phyloP scores from a whole-genome alignment of 2,113 vertebrate species.

The Calypte anna region DNA sequence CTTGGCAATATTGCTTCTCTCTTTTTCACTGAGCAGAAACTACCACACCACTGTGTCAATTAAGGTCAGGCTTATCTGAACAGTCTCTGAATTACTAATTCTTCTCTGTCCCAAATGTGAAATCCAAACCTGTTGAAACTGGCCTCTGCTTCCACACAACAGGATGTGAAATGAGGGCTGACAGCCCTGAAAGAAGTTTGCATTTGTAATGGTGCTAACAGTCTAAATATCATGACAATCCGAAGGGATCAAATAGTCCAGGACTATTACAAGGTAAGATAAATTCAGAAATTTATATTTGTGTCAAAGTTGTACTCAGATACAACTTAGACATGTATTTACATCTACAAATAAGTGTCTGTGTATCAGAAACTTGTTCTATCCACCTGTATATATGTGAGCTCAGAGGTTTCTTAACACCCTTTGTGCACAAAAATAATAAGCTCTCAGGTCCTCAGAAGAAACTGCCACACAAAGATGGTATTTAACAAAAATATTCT shows the following conservation, averaged over 20 bases:
- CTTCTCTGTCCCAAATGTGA: constrained; percentile 23
- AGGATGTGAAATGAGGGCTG: constrained; percentile 32
- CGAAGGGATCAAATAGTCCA: background rate
- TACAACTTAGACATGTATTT: background rate
- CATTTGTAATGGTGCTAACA: constrained; percentile 2
- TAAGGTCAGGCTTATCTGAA: constrained; percentile 59
- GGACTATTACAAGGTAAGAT: background rate
- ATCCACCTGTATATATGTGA: background rate
- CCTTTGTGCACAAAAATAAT: background rate
- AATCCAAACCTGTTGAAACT: constrained; percentile 55
- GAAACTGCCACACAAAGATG: background rate
- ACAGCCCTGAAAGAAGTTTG: constrained; percentile 6
- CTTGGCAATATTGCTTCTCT: background rate
- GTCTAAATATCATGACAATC: background rate
- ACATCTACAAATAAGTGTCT: background rate
- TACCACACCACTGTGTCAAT: background rate
- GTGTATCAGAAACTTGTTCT: background rate
- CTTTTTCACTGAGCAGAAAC: constrained; percentile 32
- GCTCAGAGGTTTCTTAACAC: background rate
- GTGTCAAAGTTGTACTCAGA: background rate
- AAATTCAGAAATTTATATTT: background rate
- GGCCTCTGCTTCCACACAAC: constrained; percentile 41
- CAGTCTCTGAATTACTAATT: constrained; percentile 10
- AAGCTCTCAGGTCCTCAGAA: background rate
- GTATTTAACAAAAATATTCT: background rate